Evolutionary conservation across 2,797 vertebrate species (phyloP), one percentile per base, ranked within the genome.

Genomic region (Gorsachius magnificus): DNA sequence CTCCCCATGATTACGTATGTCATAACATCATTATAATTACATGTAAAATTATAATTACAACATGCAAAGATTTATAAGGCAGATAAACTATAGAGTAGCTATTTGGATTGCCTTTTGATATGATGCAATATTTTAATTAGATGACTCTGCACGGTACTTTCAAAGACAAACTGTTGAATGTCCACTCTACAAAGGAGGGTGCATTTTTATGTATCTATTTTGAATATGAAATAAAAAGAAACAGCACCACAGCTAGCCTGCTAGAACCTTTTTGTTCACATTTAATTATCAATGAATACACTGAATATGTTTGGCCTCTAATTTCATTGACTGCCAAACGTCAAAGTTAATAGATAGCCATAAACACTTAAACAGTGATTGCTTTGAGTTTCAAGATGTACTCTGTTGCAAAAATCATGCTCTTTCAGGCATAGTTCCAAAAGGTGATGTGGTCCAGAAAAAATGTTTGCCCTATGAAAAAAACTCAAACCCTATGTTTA

Each of bases 31-130:
- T 35, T 74, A 64, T 78, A 86, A 93, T 57, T 93, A 61, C 38
- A 86, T 26, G 36, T 33, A 88, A 89, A 33, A 31, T 31, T 71
- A 45, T 75, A 93, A 95, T 95, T 95, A 88, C 76, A 93, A 33
- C 36, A 74, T 28, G 60, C 68, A 80, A 75, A 89, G 92, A 94
- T 91, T 92, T 82, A 69, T 26, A 77, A 74, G 22, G 54, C 38
- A 87, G 93, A 88, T 86, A 88, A 91, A 91, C 72, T 75, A 24
- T 1, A 64, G 26, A 65, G 51, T 41, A 88, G 81, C 57, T 57
- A 38, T 50, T 90, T 83, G 43, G 38, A 81, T 51, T 4, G 4
- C 65, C 57, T 96, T 87, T 89, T 69, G 76, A 45, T 48, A 78
- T 81, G 72, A 91, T 65, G 89, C 35, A 90, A 38, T 86, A 78